phyloP scores from a whole-genome alignment of 2,797 vertebrate genomes.

The Myotis daubentonii region DNA sequence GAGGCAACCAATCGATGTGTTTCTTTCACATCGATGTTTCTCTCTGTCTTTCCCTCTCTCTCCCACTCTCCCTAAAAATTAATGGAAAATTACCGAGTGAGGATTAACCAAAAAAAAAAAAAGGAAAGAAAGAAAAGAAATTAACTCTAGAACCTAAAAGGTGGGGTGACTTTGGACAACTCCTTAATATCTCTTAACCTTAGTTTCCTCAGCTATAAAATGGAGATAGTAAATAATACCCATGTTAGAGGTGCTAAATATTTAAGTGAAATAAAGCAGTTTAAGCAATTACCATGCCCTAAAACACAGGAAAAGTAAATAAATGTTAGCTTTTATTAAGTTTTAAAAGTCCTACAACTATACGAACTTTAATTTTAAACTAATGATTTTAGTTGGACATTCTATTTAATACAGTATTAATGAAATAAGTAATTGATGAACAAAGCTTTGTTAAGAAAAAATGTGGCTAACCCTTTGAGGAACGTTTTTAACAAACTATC shows the following conservation, averaged over 20 bases:
- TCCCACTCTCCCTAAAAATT: too few species aligned
- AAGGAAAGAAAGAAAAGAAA: not conserved
- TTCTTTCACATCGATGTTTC: too few species aligned
- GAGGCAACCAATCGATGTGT: too few species aligned
- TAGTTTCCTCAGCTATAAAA: constrained; percentile 12
- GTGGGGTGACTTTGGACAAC: not conserved
- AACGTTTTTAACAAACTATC: constrained; percentile 30
- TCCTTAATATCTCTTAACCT: not conserved
- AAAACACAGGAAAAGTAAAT: not conserved
- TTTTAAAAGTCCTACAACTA: not conserved
- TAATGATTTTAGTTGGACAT: not conserved
- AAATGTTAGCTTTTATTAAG: constrained; percentile 27
- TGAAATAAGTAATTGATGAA: not conserved
- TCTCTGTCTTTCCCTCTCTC: too few species aligned
- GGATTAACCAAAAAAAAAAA: too few species aligned
- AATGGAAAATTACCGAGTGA: too few species aligned
- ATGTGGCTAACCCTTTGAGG: not conserved
- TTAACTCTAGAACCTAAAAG: constrained; percentile 19
- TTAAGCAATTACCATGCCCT: not conserved
- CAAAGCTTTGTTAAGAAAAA: not conserved
- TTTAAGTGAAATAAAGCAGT: not conserved
- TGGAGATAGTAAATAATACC: not conserved
- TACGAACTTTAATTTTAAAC: constrained; percentile 27
- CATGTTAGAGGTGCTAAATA: not conserved
- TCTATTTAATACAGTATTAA: not conserved